Base-by-base conservation (phyloP, 2,113 vertebrate genomes). In the Nettapus auritus region DNA sequence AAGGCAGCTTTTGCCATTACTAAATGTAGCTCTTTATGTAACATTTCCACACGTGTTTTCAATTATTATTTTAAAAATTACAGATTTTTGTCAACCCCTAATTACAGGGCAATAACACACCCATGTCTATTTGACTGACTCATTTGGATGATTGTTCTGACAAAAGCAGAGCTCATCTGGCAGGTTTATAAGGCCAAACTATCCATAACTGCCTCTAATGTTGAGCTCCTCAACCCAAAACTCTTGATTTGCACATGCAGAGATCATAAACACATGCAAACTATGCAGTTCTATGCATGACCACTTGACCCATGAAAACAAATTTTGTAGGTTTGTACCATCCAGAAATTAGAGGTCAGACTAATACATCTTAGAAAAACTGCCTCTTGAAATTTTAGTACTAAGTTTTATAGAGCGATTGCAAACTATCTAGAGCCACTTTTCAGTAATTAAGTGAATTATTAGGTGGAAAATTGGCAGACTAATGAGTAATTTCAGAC, bases 21-120 rank as follows among this genome's bases (percentile, higher is more conserved):
- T 89, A 87, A 95, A 84, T 93, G 81, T 97, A 88, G 50, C 57
- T 89, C 93, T 94, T 84, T 69, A 74, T 84, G 63, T 97, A 94
- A 89, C 36, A 78, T 83, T 94, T 94, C 86, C 66, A 94, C 83
- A 95, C 77, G 52, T 5, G 2, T 94, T 96, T 96, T 97, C 95
- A 97, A 95, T 98, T 96, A 97, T 97, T 97, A 97, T 93, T 97
- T 97, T 96, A 86, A 95, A 98, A 97, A 97, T 95, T 96, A 96
- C 92, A 96, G 91, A 97, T 97, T 97, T 97, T 97, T 97, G 93
- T 94, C 93, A 95, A 68, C 59, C 84, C 91, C 63, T 94, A 96
- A 97, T 95, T 95, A 92, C 79, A 96, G 91, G 75, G 56, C 46
- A 95, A 94, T 94, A 96, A 95, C 86, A 97, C 94, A 93, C 78